Conservation (phyloP, 2,888 invertebrate species). For the Acleris sparsana region DNA sequence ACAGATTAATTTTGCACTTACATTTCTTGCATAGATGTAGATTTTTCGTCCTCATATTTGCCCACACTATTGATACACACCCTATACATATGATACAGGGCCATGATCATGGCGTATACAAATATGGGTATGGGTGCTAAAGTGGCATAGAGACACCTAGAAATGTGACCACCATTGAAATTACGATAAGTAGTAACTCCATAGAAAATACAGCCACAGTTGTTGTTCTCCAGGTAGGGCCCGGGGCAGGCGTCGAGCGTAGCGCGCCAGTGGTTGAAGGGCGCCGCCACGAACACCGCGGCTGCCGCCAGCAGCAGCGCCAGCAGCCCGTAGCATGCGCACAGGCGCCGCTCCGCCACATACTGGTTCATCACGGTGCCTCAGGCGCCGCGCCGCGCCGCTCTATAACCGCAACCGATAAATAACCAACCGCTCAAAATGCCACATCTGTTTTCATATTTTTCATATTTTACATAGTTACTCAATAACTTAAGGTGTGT, state of each 20-base stretch:
- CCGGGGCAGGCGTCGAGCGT: conserved; percentile 86
- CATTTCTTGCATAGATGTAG: conserved; percentile 78
- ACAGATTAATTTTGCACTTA: conserved; percentile 49
- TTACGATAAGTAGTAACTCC: conserved; percentile 84
- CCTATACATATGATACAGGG: conserved; percentile 87
- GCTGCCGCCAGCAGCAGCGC: conserved; percentile 60
- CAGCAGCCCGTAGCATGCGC: conserved; percentile 66
- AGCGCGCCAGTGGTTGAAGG: conserved; percentile 87
- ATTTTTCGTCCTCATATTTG: conserved; percentile 76
- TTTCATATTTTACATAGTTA: no score
- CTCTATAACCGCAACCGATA: no score
- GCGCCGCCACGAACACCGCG: conserved; percentile 82
- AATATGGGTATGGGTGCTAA: conserved; percentile 86
- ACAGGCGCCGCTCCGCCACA: conserved; percentile 66
- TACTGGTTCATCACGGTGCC: conserved; percentile 66
- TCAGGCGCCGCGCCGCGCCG: no score
- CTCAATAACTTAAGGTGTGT: no score
- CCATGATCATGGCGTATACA: conserved; percentile 85
- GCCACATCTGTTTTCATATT: no score
- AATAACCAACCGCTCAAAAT: no score
- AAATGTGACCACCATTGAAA: conserved; percentile 86
- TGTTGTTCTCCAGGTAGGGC: conserved; percentile 81
- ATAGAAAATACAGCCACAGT: conserved; percentile 88
- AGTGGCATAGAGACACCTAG: conserved; percentile 87
- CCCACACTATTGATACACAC: conserved; percentile 85